phyloP scores from a whole-genome alignment of 2,113 vertebrate species.

The Turdus rufiventris region DNA sequence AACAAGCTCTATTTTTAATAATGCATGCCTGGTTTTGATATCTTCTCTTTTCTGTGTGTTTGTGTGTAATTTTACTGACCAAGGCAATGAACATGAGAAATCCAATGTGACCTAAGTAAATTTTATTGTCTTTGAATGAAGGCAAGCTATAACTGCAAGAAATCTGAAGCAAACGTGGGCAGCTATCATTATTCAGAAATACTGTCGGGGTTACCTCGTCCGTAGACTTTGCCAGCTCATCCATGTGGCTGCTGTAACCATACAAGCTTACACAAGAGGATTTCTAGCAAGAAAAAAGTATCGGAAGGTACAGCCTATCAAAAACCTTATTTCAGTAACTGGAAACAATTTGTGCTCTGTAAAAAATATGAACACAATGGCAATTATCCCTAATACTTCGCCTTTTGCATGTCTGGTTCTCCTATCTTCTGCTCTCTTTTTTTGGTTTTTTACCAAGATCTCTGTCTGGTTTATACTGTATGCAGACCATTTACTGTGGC shows the following conservation, averaged over 20 bases:
- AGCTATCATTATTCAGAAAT: constrained; percentile 84
- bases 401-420: neutral
- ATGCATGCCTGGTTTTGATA: neutral
- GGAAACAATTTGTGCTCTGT: neutral
- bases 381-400: neutral
- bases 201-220: constrained; percentile 83
- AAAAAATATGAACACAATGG: neutral
- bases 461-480: neutral
- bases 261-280: constrained; percentile 88
- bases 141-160: constrained; percentile 81
- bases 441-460: neutral
- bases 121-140: constrained; percentile 52
- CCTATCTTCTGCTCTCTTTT: neutral
- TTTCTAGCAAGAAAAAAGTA: constrained; percentile 86
- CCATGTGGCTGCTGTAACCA: constrained; percentile 81
- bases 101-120: neutral
- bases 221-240: constrained; percentile 83
- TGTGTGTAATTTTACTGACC: neutral
- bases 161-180: constrained; percentile 89
- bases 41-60: neutral
- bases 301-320: constrained; percentile 74
- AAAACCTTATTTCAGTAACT: neutral
- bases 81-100: neutral
- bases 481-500: neutral
- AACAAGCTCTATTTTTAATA: neutral